A percentile compares a stretch with the other conserved stretches of the same genome.
Evolutionary conservation across 2,113 vertebrate genomes (phyloP).

Genomic region (Stegostoma tigrinum): DNA sequence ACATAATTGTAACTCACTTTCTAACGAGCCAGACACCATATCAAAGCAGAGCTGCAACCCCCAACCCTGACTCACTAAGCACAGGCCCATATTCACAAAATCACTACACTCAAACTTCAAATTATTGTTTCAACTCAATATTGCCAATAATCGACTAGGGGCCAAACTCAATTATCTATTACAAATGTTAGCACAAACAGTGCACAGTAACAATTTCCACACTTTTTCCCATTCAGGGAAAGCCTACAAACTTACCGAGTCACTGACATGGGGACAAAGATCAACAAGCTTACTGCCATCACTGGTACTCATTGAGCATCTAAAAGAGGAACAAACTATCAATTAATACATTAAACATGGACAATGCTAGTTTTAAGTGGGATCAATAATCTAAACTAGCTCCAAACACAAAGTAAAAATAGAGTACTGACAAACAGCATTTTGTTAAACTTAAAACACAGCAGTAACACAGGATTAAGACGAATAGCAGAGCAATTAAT

Average conservation of each 20-base stretch:
- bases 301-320: slow-evolving; percentile 97
- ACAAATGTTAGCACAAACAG: not conserved
- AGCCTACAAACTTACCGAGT: slow-evolving; percentile 65
- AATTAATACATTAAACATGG: not conserved
- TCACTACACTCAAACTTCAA: not conserved
- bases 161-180: not conserved
- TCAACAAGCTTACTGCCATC: slow-evolving; percentile 95
- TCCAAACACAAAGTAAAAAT: not conserved
- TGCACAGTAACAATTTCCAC: not conserved
- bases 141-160: not conserved
- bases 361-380: not conserved
- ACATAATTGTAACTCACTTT: not conserved
- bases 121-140: not conserved
- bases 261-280: slow-evolving; percentile 90
- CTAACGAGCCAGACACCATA: not conserved
- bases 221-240: not conserved
- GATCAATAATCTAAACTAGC: not conserved
- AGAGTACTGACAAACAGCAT: not conserved
- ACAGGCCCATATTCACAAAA: not conserved
- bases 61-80: not conserved
- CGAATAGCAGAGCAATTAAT: not conserved
- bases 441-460: not conserved
- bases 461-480: not conserved
- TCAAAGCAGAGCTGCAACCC: not conserved
- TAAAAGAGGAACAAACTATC: slow-evolving; percentile 47